phyloP scores from a whole-genome alignment of 1,140 invertebrate genomes.

The Antheraea mylitta region DNA sequence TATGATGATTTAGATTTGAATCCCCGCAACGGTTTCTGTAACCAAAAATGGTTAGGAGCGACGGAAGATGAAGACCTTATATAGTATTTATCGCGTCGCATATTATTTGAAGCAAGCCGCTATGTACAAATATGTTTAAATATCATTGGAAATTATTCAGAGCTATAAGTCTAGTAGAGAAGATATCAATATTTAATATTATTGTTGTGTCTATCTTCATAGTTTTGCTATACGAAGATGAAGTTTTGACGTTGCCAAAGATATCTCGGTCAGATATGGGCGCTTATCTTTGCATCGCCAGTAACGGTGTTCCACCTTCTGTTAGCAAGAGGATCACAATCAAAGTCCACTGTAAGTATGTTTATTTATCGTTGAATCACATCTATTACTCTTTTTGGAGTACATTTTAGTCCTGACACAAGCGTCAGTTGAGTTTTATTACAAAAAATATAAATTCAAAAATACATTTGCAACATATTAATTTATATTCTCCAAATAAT shows the following conservation, averaged over 20 bases:
- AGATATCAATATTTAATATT: no score
- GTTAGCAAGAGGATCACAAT: slow-evolving; percentile 91
- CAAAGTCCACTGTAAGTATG: slow-evolving; percentile 91
- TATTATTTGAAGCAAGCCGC: no score
- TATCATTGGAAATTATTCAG: no score
- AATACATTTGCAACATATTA: neutral
- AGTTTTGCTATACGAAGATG: slow-evolving; percentile 83
- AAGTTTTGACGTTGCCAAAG: slow-evolving; percentile 87
- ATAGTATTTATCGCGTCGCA: no score
- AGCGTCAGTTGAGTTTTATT: no score
- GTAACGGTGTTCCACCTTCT: slow-evolving; percentile 88
- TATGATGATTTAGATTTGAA: no score
- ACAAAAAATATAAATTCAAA: neutral
- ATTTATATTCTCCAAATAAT: slow-evolving; percentile 1
- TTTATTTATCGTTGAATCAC: neutral
- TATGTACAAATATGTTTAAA: no score
- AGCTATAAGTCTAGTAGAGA: no score
- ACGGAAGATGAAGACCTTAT: no score
- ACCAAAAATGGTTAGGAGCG: no score
- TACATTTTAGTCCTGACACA: neutral
- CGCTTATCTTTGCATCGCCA: slow-evolving; percentile 92
- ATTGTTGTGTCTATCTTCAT: slow-evolving; percentile 2
- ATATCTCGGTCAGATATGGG: slow-evolving; percentile 93
- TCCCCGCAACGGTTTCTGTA: no score
- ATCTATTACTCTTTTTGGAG: neutral